Conservation (phyloP, 1,140 invertebrate genomes). For the Watersipora subatra region DNA sequence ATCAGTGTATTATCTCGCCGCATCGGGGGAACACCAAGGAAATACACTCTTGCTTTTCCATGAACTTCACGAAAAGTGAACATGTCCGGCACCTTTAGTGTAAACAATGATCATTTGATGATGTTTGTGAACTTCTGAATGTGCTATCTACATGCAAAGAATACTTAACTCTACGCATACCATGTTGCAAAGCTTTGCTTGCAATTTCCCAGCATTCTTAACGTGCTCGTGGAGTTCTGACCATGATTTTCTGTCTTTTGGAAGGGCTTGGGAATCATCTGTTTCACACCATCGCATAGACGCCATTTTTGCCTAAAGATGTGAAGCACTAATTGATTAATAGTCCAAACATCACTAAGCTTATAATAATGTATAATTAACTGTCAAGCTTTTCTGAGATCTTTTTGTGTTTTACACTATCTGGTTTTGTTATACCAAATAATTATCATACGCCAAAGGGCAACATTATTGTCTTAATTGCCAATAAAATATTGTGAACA, state of each 20-base stretch:
- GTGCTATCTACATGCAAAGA: neutral
- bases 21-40: slow-evolving; percentile 66
- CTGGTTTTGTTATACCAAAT: too few species aligned
- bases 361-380: too few species aligned
- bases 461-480: too few species aligned
- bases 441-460: too few species aligned
- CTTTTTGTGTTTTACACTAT: too few species aligned
- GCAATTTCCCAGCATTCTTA: neutral
- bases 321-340: too few species aligned
- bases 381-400: too few species aligned
- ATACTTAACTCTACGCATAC: neutral
- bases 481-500: too few species aligned
- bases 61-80: slow-evolving; percentile 49
- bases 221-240: neutral
- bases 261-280: neutral
- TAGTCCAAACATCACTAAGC: too few species aligned
- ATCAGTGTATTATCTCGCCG: slow-evolving; percentile 75
- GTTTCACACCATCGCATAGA: too few species aligned
- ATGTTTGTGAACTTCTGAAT: neutral
- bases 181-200: neutral
- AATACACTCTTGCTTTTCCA: slow-evolving; percentile 57
- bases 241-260: neutral
- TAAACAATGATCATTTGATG: neutral
- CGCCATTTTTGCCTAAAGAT: too few species aligned
- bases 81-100: slow-evolving; percentile 13